Evolutionary conservation across 2,797 vertebrate species (phyloP).

Genomic region (Periophthalmus magnuspinnatus): DNA sequence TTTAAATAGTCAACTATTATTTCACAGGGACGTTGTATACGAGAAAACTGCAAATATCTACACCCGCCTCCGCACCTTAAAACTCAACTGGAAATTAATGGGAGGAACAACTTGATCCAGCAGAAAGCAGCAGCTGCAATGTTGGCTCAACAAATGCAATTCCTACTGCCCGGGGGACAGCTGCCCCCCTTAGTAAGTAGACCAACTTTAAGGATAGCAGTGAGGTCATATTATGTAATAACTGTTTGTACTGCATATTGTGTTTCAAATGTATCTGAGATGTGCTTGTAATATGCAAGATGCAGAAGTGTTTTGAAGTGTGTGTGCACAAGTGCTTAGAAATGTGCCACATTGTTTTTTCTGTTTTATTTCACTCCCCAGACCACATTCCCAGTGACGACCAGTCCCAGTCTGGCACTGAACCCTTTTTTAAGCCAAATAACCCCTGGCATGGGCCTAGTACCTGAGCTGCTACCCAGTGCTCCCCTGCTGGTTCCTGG

Average conservation of each 20-base stretch:
- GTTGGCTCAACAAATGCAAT: constrained; percentile 98
- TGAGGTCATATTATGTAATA: not conserved
- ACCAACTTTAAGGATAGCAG: not conserved
- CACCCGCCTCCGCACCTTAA: constrained; percentile 97
- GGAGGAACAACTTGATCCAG: constrained; percentile 97
- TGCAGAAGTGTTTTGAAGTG: too few relatives aligned
- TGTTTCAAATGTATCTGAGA: too few relatives aligned
- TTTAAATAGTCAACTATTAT: not conserved
- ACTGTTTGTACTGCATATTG: too few relatives aligned
- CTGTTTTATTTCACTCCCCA: constrained; percentile 56
- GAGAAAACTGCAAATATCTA: constrained; percentile 98
- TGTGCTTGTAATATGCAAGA: too few relatives aligned
- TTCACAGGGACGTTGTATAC: constrained; percentile 89
- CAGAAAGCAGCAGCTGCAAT: constrained; percentile 95
- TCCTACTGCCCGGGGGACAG: constrained; percentile 92
- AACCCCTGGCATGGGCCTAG: constrained; percentile 89
- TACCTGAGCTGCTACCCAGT: constrained; percentile 93
- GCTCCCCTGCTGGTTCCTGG: constrained; percentile 89
- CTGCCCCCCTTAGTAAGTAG: constrained; percentile 92
- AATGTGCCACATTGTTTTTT: not conserved
- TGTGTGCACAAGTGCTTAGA: too few relatives aligned
- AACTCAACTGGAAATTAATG: constrained; percentile 97
- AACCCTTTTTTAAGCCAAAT: constrained; percentile 94
- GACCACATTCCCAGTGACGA: constrained; percentile 90
- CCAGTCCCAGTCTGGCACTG: constrained; percentile 90